A percentile compares a stretch with the other conserved stretches of the same genome.
Evolutionary conservation across 2,797 vertebrate species (phyloP).

Genomic region (Phrynocephalus vlangalii): DNA sequence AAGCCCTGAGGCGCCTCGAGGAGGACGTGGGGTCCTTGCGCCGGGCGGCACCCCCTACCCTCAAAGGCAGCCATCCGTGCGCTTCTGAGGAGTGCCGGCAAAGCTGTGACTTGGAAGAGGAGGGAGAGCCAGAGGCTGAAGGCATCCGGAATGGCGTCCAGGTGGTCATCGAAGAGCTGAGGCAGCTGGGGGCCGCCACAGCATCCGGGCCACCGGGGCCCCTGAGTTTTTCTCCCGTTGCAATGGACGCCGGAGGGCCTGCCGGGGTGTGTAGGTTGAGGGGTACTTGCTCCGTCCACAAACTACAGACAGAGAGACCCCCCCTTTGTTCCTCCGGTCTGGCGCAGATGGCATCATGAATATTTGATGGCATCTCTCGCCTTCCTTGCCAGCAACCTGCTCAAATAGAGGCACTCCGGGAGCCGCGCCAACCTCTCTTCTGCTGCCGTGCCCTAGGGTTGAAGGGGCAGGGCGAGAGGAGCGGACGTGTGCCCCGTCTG

Average conservation of each 20-base stretch:
- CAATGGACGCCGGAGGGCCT: conserved; percentile 5
- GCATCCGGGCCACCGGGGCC: conserved; percentile 36
- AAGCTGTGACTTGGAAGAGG: conserved; percentile 4
- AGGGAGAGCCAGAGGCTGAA: conserved; percentile 69
- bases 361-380: conserved; percentile 57
- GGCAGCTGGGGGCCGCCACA: conserved; percentile 70
- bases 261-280: not conserved
- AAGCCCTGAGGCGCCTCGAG: conserved; percentile 71
- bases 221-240: conserved; percentile 57
- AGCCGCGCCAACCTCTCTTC: not conserved
- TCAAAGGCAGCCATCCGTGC: conserved; percentile 29
- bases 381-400: not conserved
- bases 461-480: not conserved
- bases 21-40: conserved; percentile 69
- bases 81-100: conserved; percentile 50
- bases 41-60: not conserved
- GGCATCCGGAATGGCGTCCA: conserved; percentile 71
- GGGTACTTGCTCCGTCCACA: not conserved
- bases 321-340: conserved; percentile 1
- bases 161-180: conserved; percentile 75
- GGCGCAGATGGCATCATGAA: conserved; percentile 70
- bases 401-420: conserved; percentile 23
- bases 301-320: not conserved
- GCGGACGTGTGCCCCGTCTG: not conserved
- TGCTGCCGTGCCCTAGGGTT: not conserved